Conservation (phyloP, 2,113 vertebrate genomes). For the Forbesichthys agassizii region DNA sequence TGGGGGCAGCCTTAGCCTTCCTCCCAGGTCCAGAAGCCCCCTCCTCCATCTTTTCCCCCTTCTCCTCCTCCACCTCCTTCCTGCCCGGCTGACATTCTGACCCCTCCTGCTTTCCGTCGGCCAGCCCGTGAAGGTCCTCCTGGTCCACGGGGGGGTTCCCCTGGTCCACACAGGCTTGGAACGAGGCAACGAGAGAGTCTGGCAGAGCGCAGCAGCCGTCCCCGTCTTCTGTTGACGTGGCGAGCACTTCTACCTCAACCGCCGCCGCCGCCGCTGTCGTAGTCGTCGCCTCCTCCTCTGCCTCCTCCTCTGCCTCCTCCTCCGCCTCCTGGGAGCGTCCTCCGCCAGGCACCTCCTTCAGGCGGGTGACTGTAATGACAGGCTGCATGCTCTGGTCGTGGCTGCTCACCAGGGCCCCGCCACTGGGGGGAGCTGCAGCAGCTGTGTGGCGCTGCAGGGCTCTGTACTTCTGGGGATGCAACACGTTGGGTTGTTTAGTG, state of each 20-base stretch:
- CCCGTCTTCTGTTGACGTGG: constrained; percentile 8
- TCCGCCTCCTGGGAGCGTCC: constrained; percentile 13
- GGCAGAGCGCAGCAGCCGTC: constrained; percentile 14
- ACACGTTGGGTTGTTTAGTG: neutral
- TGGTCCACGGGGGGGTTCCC: constrained; percentile 6
- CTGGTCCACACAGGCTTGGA: too few species aligned
- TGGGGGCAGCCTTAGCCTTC: constrained; percentile 48
- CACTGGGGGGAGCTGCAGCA: constrained; percentile 21
- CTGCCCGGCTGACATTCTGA: neutral
- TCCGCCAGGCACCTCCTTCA: constrained; percentile 12
- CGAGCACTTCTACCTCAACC: neutral
- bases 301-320: constrained; percentile 11
- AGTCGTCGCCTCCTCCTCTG: neutral
- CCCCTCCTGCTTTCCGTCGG: constrained; percentile 20
- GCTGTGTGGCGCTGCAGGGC: constrained; percentile 43
- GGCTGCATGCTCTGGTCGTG: constrained; percentile 9
- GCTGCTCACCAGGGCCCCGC: neutral
- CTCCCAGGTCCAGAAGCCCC: constrained; percentile 21
- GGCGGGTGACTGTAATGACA: constrained; percentile 16
- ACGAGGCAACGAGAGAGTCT: constrained; percentile 7
- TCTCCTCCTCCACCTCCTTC: constrained; percentile 16
- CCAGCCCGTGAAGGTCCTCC: constrained; percentile 24
- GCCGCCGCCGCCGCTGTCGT: too few species aligned
- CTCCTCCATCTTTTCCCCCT: constrained; percentile 41
- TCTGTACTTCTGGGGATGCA: constrained; percentile 61